A percentile compares a stretch with the other conserved stretches of the same genome.
These are phyloP conservation scores for Fabriciana adippe DNA, from an alignment of 2,888 invertebrate genomes.

Conservation along the genomic window DNA sequence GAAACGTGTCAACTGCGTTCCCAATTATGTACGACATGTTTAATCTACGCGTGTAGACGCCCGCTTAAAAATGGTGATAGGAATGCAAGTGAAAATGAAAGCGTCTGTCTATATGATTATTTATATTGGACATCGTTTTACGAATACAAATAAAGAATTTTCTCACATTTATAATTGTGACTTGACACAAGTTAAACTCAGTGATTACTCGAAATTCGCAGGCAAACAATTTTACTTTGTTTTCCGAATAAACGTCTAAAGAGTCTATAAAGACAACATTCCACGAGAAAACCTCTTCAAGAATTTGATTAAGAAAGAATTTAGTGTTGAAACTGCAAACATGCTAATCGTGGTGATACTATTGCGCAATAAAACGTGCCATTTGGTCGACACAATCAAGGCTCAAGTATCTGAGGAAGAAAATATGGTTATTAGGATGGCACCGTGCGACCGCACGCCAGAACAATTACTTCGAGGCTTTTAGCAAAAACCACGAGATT, in stretches of 20 bases:
- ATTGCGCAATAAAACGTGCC: slow-evolving; percentile 47
- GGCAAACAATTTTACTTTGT: slow-evolving; percentile 20
- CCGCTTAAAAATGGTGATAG: not conserved
- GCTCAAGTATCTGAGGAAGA: slow-evolving; percentile 60
- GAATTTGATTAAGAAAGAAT: slow-evolving; percentile 46
- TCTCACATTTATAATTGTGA: slow-evolving; percentile 2
- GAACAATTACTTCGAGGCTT: slow-evolving; percentile 65
- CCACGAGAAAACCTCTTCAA: slow-evolving; percentile 36
- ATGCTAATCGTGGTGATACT: slow-evolving; percentile 40
- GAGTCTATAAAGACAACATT: slow-evolving; percentile 34
- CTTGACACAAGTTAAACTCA: slow-evolving; percentile 6
- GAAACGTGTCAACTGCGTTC: slow-evolving; percentile 36
- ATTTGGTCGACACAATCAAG: slow-evolving; percentile 59
- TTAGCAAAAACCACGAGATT: slow-evolving; percentile 63
- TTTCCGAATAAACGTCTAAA: slow-evolving; percentile 21
- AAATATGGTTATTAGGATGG: slow-evolving; percentile 72
- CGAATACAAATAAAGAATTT: not conserved
- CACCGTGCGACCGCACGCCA: slow-evolving; percentile 72
- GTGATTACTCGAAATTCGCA: slow-evolving; percentile 10
- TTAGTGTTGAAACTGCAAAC: slow-evolving; percentile 46
- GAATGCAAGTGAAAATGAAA: slow-evolving; percentile 2
- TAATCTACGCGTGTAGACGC: slow-evolving; percentile 24
- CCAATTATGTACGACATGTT: slow-evolving; percentile 38
- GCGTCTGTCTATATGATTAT: not conserved
- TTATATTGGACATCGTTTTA: slow-evolving; percentile 1